A percentile compares a stretch with the other conserved stretches of the same genome.
phyloP scores from a whole-genome alignment of 2,113 vertebrate species.

The Petromus typicus region DNA sequence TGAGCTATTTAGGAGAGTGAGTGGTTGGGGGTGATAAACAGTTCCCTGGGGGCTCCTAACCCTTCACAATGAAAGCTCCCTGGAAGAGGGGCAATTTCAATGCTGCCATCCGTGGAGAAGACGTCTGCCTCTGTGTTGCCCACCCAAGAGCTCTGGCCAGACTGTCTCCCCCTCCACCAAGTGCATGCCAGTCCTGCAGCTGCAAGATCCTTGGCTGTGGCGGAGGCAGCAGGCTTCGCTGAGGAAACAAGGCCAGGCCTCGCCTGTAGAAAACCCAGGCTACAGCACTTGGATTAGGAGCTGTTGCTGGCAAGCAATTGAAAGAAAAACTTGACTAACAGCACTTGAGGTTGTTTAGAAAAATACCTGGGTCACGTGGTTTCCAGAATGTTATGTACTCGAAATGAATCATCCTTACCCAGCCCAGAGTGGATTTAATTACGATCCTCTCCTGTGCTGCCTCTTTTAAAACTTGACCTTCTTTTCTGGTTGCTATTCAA shows the following conservation, averaged over 20 bases:
- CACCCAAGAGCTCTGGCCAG: background rate
- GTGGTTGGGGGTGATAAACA: rapidly evolving
- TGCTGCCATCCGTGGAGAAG: background rate
- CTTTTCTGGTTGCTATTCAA: conserved; percentile 76
- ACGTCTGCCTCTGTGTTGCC: background rate
- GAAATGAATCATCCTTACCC: conserved; percentile 72
- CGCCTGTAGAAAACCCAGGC: conserved; percentile 47
- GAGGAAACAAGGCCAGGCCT: conserved; percentile 34
- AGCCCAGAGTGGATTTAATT: conserved; percentile 73
- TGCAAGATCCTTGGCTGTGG: background rate
- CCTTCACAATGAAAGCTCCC: background rate
- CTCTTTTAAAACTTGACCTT: conserved; percentile 78
- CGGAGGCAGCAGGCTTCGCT: background rate
- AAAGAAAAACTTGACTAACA: conserved; percentile 60
- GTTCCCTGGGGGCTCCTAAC: background rate
- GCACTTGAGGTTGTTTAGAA: conserved; percentile 78
- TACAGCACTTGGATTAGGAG: conserved; percentile 18
- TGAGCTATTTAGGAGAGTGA: background rate
- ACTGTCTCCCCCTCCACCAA: background rate
- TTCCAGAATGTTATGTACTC: conserved; percentile 71
- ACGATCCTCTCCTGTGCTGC: conserved; percentile 53
- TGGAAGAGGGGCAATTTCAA: background rate
- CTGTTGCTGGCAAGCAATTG: conserved; percentile 63
- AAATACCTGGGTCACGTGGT: conserved; percentile 75
- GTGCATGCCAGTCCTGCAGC: background rate